Conservation (phyloP, 1,140 invertebrate genomes). For the Palaemon carinicauda region DNA sequence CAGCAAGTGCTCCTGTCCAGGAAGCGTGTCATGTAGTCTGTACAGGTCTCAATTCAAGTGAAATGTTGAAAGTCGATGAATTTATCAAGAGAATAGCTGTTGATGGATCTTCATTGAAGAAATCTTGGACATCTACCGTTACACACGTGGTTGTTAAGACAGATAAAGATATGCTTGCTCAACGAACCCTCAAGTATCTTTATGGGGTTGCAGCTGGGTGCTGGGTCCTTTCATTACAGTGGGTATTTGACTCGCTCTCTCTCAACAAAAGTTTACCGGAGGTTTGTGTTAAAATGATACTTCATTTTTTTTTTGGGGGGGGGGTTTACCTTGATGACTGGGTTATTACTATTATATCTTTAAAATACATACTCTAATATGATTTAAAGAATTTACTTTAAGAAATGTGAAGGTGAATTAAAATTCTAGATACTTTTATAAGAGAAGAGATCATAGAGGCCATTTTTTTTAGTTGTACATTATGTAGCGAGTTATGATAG, state of each 20-base stretch:
- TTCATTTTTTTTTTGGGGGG: no score
- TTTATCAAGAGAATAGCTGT: neutral
- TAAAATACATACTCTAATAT: no score
- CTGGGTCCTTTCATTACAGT: slow-evolving; percentile 16
- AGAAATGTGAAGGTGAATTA: no score
- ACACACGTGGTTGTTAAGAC: slow-evolving; percentile 41
- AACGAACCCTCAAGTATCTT: slow-evolving; percentile 32
- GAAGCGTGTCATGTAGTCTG: slow-evolving; percentile 4
- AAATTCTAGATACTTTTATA: no score
- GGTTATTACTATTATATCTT: no score
- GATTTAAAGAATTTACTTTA: no score
- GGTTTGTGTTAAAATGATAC: neutral
- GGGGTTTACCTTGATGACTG: no score
- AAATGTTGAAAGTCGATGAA: slow-evolving; percentile 10
- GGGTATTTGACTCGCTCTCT: slow-evolving; percentile 31
- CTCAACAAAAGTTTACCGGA: slow-evolving; percentile 12
- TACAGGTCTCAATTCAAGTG: neutral
- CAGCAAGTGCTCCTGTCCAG: no score
- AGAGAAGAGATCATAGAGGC: no score
- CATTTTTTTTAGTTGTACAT: no score
- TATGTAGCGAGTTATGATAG: no score
- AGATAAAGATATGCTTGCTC: neutral
- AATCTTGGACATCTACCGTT: neutral
- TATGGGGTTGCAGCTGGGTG: slow-evolving; percentile 31
- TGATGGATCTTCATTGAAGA: neutral